Percentiles rank a stretch among this genome's conserved stretches.
These are phyloP conservation scores for Pristionchus japonicus DNA, from an alignment of 2,888 invertebrate genomes.

Conservation along the genomic window DNA sequence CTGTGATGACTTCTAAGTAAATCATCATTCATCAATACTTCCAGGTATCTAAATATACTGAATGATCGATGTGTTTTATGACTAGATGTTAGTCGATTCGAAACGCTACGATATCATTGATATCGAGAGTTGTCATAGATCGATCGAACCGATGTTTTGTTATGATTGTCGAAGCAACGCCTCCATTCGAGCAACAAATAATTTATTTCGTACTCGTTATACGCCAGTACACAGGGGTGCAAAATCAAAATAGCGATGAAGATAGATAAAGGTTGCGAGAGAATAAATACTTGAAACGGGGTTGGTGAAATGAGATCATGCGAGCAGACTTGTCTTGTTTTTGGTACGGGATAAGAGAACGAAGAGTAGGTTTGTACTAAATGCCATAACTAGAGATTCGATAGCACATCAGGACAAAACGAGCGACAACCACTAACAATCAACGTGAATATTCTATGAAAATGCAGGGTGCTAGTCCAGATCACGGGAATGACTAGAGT, in stretches of 20 bases:
- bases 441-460: background rate
- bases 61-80: no score
- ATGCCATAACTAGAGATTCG: background rate
- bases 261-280: background rate
- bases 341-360: slow-evolving; percentile 13
- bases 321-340: slow-evolving; percentile 16
- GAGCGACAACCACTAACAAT: slow-evolving; percentile 25
- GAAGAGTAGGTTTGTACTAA: background rate
- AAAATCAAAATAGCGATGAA: background rate
- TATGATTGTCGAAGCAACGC: no score
- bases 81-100: no score
- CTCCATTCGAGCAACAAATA: slow-evolving; percentile 4
- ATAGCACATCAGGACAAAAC: background rate
- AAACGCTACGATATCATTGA: no score
- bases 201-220: background rate
- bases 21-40: no score
- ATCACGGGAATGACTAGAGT: background rate
- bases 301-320: background rate
- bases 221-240: background rate
- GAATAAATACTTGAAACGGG: background rate
- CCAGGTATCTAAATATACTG: no score
- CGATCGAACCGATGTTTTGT: no score
- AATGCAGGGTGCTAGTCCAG: background rate
- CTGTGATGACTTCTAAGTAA: no score
- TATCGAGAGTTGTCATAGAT: no score